Percentiles rank a stretch among this genome's conserved stretches.
These are phyloP conservation scores for Phainopepla nitens DNA, from an alignment of 2,113 vertebrate genomes.

Conservation along the genomic window DNA sequence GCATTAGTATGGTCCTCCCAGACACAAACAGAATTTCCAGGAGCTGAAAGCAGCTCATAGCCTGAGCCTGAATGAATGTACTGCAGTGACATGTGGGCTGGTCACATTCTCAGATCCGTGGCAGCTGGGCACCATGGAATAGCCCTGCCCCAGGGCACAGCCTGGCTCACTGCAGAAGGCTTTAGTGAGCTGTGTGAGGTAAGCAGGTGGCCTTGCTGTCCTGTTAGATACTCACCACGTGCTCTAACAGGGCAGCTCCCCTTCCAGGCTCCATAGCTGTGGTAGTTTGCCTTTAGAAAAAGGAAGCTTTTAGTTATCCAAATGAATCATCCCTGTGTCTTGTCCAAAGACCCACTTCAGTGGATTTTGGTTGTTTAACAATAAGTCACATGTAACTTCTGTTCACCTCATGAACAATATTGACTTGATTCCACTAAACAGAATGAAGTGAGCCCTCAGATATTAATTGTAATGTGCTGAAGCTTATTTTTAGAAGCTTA, in stretches of 20 bases:
- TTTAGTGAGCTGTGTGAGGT: neutral
- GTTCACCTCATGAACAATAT: neutral
- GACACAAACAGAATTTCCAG: neutral
- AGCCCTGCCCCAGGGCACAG: neutral
- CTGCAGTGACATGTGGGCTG: neutral
- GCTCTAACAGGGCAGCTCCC: neutral
- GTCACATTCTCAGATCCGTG: neutral
- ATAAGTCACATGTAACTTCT: neutral
- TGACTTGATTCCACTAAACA: neutral
- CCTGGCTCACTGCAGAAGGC: neutral
- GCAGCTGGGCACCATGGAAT: neutral
- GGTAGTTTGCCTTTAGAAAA: neutral
- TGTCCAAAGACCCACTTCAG: neutral
- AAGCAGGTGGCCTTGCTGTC: neutral
- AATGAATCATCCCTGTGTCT: neutral
- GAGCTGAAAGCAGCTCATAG: neutral
- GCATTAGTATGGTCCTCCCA: neutral
- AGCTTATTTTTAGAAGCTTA: conserved; percentile 19
- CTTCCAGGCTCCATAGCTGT: neutral
- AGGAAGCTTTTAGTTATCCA: neutral
- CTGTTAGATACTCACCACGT: fast-evolving
- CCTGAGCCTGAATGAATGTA: neutral
- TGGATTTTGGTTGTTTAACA: neutral
- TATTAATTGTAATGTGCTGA: conserved; percentile 15
- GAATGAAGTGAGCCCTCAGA: neutral